phyloP scores from a whole-genome alignment of 2,888 invertebrate species.

The Drosophila mercatorum region DNA sequence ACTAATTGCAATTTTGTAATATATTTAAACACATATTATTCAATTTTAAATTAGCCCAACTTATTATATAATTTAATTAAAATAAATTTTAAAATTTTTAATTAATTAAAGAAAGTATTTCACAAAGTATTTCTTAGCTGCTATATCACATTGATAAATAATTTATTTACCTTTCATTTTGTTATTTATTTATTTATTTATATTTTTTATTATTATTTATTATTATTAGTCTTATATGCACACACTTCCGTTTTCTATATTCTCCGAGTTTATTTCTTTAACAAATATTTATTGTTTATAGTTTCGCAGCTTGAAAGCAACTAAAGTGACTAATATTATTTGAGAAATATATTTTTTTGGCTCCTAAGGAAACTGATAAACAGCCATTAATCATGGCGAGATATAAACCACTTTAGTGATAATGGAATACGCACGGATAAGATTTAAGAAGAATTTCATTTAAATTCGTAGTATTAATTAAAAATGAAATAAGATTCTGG shows the following conservation, averaged over 20 bases:
- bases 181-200: no score
- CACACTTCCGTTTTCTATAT: not conserved
- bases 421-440: constrained; percentile 10
- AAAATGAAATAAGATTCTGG: constrained; percentile 5
- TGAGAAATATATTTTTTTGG: not conserved
- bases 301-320: not conserved
- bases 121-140: not conserved
- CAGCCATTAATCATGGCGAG: constrained; percentile 10
- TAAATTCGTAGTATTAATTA: constrained; percentile 6
- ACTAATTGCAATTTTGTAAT: no score
- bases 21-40: not conserved
- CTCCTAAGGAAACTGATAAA: constrained; percentile 7
- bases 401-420: constrained; percentile 11
- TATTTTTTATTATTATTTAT: no score
- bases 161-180: not conserved
- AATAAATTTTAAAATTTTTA: not conserved
- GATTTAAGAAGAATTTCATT: constrained; percentile 20
- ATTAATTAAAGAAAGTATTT: not conserved
- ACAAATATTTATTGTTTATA: not conserved
- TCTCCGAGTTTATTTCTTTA: not conserved
- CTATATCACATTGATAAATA: not conserved
- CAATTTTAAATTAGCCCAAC: not conserved
- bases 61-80: no score
- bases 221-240: not conserved
- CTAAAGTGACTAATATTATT: constrained; percentile 10